Evolutionary conservation across 2,113 vertebrate genomes (phyloP), one percentile per base, ranked within the genome.

Genomic region (Leptosomus discolor): DNA sequence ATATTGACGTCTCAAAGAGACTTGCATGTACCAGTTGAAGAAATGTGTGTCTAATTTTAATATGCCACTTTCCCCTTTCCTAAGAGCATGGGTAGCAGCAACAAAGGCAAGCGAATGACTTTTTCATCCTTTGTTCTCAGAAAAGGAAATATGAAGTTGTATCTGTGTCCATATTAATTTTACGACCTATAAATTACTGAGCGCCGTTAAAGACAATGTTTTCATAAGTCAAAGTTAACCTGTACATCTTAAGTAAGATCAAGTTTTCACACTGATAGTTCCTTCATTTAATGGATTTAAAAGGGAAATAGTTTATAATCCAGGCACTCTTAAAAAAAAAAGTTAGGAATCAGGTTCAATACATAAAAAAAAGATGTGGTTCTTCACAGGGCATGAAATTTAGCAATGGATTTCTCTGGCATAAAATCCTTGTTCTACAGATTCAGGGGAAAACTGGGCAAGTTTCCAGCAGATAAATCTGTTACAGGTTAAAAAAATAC

Each of bases 31-130:
- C 82, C 83, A 91, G 86, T 94, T 95, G 88, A 89, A 91, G 69
- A 87, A 91, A 85, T 96, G 86, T 81, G 39, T 92, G 69, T 89
- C 91, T 95, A 92, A 93, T 95, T 89, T 94, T 91, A 95, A 94
- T 95, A 87, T 65, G 12, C 11, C 56, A 57, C 41, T 86, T 92
- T 91, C 8, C 9, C 10, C 34, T 86, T 91, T 76, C 22, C 34
- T 82, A 78, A 87, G 69, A 91, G 6, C 34, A 32, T 60, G 79
- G 64, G 60, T 29, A 48, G 27, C 45, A 23, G 46, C 57, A 89
- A 46, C 36, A 91, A 83, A 68, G 24, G 19, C 68, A 94, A 90
- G 18, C 1, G 5, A 88, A 37, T 41, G 5, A 60, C 21, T 92
- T 87, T 85, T 96, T 82, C 12, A 76, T 79, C 22, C 39, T 85